Evolutionary conservation across 2,797 vertebrate species (phyloP), one percentile per base, ranked within the genome.

Genomic region (Crypturellus tataupa): DNA sequence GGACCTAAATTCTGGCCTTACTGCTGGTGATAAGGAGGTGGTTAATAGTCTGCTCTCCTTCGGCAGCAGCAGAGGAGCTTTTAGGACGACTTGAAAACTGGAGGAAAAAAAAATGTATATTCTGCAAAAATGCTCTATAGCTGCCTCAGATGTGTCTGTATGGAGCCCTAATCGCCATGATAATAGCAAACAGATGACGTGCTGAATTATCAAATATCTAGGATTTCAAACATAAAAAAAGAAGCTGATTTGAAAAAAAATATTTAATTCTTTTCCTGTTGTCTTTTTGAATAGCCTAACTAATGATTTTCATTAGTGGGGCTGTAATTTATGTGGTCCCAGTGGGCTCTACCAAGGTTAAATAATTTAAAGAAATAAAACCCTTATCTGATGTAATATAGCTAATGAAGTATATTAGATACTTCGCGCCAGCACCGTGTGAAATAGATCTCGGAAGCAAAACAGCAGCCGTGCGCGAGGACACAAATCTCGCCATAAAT

Each of bases 341-440:
- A 95, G 93, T 92, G 96, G 95, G 97, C 97, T 88, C 94, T 92
- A 87, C 89, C 95, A 97, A 97, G 97, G 97, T 98, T 98, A 97
- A 98, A 98, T 98, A 98, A 98, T 98, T 98, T 97, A 98, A 97
- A 94, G 97, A 96, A 97, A 97, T 96, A 96, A 98, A 95, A 16
- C 94, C 95, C 65, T 97, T 94, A 94, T 97, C 97, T 96, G 94
- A 96, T 95, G 92, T 91, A 97, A 97, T 89, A 85, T 39, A 95
- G 92, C 97, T 98, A 98, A 98, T 97, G 97, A 97, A 97, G 97
- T 97, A 90, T 92, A 91, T 87, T 76, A 95, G 95, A 72, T 31
- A 63, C 93, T 95, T 89, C 44, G 81, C 78, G 72, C 96, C 94
- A 44, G 94, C 47, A 78, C 95, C 8, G 42, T 31, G 92, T 10